Evolutionary conservation across 2,113 vertebrate species (phyloP), one percentile per base, ranked within the genome.

Genomic region (Hippocampus mohnikei): DNA sequence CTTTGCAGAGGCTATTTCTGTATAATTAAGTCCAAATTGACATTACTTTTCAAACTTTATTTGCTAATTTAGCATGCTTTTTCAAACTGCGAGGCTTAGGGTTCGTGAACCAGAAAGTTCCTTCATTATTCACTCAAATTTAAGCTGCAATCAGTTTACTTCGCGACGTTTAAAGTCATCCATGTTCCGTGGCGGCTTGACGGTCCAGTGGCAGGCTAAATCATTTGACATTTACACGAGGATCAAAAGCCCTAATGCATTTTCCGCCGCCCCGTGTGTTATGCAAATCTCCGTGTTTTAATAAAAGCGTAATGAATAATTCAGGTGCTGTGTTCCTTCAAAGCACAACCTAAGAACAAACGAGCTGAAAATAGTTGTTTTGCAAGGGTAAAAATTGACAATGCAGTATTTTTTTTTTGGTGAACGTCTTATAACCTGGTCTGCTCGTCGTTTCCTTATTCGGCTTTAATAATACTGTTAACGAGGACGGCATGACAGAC

Each of bases 241-340:
- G 85, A 85, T 90, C 86, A 89, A 89, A 90, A 80, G 82, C 77
- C 66, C 61, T 83, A 84, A 90, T 84, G 70, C 75, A 73, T 86
- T 75, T 67, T 77, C 55, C 50, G 66, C 53, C 1, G 66, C 82
- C 79, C 68, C 72, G 72, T 77, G 75, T 81, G 80, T 79, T 88
- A 91, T 92, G 88, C 84, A 88, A 91, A 92, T 91, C 5, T n/a
- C 59, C 64, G 61, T 65, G 67, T 86, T 90, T 90, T 91, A 91
- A 90, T 88, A 85, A 90, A 88, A 81, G 78, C 50, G 3, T 67
- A 71, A 87, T 91, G 84, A 87, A 92, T 91, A 85, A 90, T 91
- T 90, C 85, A 90, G 71, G 69, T 82, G 69, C 58, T 59, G 79
- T 76, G 79, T 74, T 85, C 73, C 60, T 78, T 58, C 65, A 69